Conservation (phyloP, 2,113 vertebrate genomes). For the Hippocampus barbouri region DNA sequence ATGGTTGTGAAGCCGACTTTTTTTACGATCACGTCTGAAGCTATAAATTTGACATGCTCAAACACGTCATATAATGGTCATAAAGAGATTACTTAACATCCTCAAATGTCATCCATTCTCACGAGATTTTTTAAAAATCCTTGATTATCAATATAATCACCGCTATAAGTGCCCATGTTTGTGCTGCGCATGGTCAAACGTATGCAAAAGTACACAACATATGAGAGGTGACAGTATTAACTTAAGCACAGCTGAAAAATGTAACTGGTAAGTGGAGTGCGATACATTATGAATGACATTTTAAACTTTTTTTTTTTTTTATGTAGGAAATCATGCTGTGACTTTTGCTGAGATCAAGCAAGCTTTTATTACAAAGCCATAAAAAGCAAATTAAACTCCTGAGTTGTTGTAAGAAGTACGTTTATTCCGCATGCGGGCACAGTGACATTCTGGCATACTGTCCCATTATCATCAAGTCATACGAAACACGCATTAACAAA, state of each 20-base stretch:
- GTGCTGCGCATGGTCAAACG: not conserved
- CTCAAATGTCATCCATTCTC: constrained; percentile 18
- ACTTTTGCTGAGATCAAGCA: constrained; percentile 1
- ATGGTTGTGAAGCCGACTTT: not conserved
- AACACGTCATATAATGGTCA: constrained; percentile 17
- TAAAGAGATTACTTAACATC: constrained; percentile 12
- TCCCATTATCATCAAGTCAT: not conserved
- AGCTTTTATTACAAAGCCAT: constrained; percentile 22
- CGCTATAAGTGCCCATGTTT: not conserved
- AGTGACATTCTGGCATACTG: not conserved
- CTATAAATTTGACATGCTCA: constrained; percentile 20
- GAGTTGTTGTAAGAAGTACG: constrained; percentile 17
- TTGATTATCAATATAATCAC: not conserved
- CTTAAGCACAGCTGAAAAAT: not conserved
- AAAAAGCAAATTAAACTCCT: constrained; percentile 23
- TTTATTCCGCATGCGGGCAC: constrained; percentile 15
- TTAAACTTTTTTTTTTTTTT: not conserved
- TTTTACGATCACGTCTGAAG: constrained; percentile 8
- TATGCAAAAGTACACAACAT: not conserved
- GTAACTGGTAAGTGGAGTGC: not conserved
- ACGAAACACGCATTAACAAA: not conserved
- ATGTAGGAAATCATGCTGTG: not conserved
- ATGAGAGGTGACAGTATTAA: not conserved
- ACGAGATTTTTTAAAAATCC: no score
- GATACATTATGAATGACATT: not conserved